A percentile compares a stretch with the other conserved stretches of the same genome.
These are phyloP conservation scores for Callitettix versicolor DNA, from an alignment of 1,140 invertebrate genomes.

Conservation along the genomic window DNA sequence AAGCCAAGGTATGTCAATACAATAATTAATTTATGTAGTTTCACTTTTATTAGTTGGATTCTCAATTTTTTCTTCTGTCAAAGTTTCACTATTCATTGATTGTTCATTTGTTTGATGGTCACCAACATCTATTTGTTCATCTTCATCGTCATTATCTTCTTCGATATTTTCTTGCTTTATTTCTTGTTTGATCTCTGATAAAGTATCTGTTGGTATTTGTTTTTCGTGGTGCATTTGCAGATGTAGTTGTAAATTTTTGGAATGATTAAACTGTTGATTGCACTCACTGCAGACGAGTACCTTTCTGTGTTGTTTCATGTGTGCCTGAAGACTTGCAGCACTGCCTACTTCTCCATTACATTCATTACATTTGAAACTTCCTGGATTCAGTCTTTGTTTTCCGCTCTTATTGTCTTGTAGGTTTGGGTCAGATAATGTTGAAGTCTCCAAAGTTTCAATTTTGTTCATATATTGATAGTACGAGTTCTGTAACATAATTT, in stretches of 20 bases:
- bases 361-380: not conserved
- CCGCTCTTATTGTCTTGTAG: not conserved
- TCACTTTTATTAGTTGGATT: not conserved
- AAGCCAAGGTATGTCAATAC: not conserved
- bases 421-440: not conserved
- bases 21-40: not conserved
- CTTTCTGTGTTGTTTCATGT: not conserved
- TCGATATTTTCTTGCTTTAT: constrained; percentile 9
- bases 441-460: not conserved
- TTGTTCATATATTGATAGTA: not conserved
- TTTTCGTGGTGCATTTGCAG: no score
- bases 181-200: constrained; percentile 9
- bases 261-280: no score
- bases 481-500: not conserved
- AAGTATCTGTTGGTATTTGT: no score
- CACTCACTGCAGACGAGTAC: no score
- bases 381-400: no score
- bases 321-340: not conserved
- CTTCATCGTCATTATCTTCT: constrained; percentile 11
- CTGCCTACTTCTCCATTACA: not conserved
- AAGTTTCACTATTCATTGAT: not conserved
- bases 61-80: not conserved
- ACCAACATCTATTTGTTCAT: constrained; percentile 15
- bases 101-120: constrained; percentile 6
- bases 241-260: no score